Evolutionary conservation across 30 jellyfish, hydroid and myxozoan genomes (phyloP).

Genomic region (Aurelia aurita complex sp. Pacific): DNA sequence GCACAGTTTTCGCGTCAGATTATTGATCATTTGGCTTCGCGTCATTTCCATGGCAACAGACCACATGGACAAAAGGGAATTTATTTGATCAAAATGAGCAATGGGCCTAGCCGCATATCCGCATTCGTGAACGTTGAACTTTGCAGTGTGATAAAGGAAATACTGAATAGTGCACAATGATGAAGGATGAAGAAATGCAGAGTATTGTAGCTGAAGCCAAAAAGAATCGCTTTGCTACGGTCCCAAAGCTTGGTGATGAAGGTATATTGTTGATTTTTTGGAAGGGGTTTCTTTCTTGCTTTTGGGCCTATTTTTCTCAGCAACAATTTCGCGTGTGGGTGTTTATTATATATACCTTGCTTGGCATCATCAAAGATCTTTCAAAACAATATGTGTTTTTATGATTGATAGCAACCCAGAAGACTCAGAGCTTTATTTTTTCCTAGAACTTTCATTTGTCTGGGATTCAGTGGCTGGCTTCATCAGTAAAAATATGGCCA

Average conservation of each 20-base stretch:
- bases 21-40: conserved; percentile 4
- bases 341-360: too few relatives aligned
- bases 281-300: too few relatives aligned
- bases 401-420: too few relatives aligned
- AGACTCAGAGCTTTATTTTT: neutral
- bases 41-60: conserved; percentile 45
- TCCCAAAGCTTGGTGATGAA: conserved; percentile 73
- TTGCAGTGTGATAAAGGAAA: too few relatives aligned
- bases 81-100: conserved; percentile 20
- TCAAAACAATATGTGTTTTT: too few relatives aligned
- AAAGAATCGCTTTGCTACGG: conserved; percentile 71
- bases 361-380: too few relatives aligned
- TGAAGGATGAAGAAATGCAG: conserved; percentile 59
- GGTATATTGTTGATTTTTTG: conserved; percentile 25
- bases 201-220: conserved; percentile 66
- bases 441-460: conserved; percentile 73
- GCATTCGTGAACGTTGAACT: too few relatives aligned
- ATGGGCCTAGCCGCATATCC: conserved; percentile 10
- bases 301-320: too few relatives aligned
- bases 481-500: conserved; percentile 75
- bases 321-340: too few relatives aligned
- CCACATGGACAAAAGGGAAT: conserved; percentile 18
- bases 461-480: conserved; percentile 94
- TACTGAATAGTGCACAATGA: neutral
- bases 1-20: conserved; percentile 3